phyloP scores from a whole-genome alignment of 2,113 vertebrate genomes.

The Myodes glareolus region DNA sequence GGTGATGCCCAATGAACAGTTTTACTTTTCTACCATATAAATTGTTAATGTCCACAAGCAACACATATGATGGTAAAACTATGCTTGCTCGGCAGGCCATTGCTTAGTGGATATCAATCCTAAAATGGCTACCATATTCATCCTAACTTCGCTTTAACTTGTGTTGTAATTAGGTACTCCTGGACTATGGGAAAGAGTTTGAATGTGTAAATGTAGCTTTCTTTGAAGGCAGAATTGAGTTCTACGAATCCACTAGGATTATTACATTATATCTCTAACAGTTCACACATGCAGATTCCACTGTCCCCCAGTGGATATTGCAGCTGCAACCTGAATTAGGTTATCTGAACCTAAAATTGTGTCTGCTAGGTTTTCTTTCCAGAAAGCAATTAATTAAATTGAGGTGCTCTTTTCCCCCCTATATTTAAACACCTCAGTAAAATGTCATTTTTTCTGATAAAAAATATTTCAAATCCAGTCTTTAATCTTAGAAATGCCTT shows the following conservation, averaged over 20 bases:
- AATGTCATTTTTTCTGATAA: conserved; percentile 58
- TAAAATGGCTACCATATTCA: background rate
- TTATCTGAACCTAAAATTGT: conserved; percentile 57
- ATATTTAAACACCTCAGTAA: background rate
- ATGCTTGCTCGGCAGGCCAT: background rate
- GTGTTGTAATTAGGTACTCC: conserved; percentile 24
- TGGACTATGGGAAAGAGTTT: conserved; percentile 31
- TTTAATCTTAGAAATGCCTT: conserved; percentile 69
- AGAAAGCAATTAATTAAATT: conserved; percentile 61
- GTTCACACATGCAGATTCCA: conserved; percentile 38
- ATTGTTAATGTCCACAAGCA: conserved; percentile 1
- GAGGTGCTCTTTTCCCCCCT: background rate
- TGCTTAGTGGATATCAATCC: background rate
- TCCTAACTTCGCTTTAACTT: conserved; percentile 20
- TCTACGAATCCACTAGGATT: conserved; percentile 35
- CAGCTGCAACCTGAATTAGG: conserved; percentile 52
- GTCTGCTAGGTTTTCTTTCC: conserved; percentile 6
- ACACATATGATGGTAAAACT: background rate
- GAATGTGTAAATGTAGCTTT: conserved; percentile 50
- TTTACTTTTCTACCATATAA: background rate
- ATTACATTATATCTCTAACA: conserved; percentile 46
- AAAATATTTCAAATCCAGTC: conserved; percentile 53
- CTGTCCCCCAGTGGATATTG: conserved; percentile 39
- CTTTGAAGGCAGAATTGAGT: conserved; percentile 59
- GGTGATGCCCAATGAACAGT: background rate